A percentile compares a stretch with the other conserved stretches of the same genome.
phyloP scores from a whole-genome alignment of 1,140 invertebrate genomes.

The Dreissena rostriformis region DNA sequence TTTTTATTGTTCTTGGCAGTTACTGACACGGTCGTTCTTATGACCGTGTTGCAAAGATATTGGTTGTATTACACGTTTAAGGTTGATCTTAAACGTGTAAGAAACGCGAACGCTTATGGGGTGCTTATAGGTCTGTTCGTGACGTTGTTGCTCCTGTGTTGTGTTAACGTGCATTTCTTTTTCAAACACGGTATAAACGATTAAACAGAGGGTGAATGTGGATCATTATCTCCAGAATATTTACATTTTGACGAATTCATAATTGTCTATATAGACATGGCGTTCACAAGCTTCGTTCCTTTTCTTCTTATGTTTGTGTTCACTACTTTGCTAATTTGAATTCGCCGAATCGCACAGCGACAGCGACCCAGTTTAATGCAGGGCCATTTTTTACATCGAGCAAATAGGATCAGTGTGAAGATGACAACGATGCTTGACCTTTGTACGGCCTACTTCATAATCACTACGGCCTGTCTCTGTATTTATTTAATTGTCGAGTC shows the following conservation, averaged over 20 bases:
- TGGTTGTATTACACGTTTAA: slow-evolving; percentile 62
- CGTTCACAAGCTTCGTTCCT: slow-evolving; percentile 57
- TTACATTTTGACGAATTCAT: slow-evolving; percentile 63
- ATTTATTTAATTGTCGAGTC: slow-evolving; percentile 69
- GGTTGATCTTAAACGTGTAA: slow-evolving; percentile 60
- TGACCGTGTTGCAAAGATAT: slow-evolving; percentile 62
- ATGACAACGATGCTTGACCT: slow-evolving; percentile 68
- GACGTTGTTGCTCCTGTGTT: slow-evolving; percentile 54
- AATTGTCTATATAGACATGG: slow-evolving; percentile 66
- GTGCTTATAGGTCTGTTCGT: slow-evolving; percentile 33
- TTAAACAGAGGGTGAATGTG: slow-evolving; percentile 2
- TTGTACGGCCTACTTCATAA: slow-evolving; percentile 66
- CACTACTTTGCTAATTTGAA: slow-evolving; percentile 60
- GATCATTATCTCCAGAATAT: slow-evolving; percentile 48
- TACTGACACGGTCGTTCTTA: slow-evolving; percentile 63
- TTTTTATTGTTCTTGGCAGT: slow-evolving; percentile 62
- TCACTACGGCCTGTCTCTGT: slow-evolving; percentile 66
- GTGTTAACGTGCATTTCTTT: slow-evolving; percentile 67
- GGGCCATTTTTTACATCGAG: slow-evolving; percentile 10
- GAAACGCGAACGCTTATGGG: slow-evolving; percentile 40
- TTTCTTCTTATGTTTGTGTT: slow-evolving; percentile 62
- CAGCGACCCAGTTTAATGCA: slow-evolving; percentile 28
- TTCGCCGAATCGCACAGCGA: slow-evolving; percentile 13
- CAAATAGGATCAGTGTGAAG: slow-evolving; percentile 42
- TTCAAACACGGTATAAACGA: slow-evolving; percentile 63